A percentile compares a stretch with the other conserved stretches of the same genome.
Conservation (phyloP, 2,113 vertebrate species). For the Pangasianodon hypophthalmus region DNA sequence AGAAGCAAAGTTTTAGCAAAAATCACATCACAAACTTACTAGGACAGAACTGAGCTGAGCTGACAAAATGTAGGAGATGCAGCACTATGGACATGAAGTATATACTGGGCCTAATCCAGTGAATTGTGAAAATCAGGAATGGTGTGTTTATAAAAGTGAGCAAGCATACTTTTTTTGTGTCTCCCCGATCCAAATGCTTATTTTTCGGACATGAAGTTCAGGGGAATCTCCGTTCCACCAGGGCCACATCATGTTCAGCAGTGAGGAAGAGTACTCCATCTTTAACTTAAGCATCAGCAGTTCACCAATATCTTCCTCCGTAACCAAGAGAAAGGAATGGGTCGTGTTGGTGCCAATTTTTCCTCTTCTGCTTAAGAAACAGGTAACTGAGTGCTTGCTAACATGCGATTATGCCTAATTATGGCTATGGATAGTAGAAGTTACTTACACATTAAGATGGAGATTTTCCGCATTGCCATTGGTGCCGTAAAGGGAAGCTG, state of each 20-base stretch:
- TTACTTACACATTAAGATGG: constrained; percentile 72
- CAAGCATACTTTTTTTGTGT: background rate
- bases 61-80: too few relatives aligned
- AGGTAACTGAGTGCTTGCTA: background rate
- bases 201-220: background rate
- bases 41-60: too few relatives aligned
- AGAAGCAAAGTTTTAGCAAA: background rate
- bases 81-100: too few relatives aligned
- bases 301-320: constrained; percentile 74
- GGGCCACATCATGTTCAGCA: constrained; percentile 62
- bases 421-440: background rate
- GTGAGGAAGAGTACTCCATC: constrained; percentile 45
- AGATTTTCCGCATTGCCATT: constrained; percentile 70
- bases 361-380: background rate
- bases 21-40: background rate
- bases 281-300: constrained; percentile 74
- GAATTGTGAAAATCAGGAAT: background rate
- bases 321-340: constrained; percentile 75
- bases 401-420: background rate
- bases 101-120: background rate
- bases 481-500: constrained; percentile 70
- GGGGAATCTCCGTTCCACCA: constrained; percentile 65
- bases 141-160: background rate
- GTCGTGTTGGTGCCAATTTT: constrained; percentile 63
- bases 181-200: background rate